Evolutionary conservation across 92 coral and sea anemone species (phyloP), one percentile per base, ranked within the genome.

Genomic region (Diadumene lineata): DNA sequence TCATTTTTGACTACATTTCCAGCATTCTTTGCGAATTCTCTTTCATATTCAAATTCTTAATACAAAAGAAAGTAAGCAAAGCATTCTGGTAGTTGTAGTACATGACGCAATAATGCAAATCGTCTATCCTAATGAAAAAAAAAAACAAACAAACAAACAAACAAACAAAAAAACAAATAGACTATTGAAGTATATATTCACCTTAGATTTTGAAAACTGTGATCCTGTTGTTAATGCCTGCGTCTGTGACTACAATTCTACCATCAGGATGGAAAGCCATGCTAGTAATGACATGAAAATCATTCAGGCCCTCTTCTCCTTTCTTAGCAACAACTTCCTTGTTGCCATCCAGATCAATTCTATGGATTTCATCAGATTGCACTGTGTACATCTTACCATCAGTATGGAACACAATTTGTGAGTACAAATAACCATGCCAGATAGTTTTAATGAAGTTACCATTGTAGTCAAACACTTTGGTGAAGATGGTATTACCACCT

Each of bases 221-320:
- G 24, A 90, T 79, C 51, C 98, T 77, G 60, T 93, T 89, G 46
- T 82, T 79, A 67, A 38, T 38, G 6, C 81, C 90, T 11, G 84
- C 79, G 34, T 93, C 97, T 34, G 92, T 86, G 19, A 88, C 84
- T 11, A 88, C 98, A 25, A 94, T 58, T 46, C 73, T 91, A 13
- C 98, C 97, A 75, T 94, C 97, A 7, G 68, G 31, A 11, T 77
- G 65, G 34, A 82, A 50, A 16, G 90, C 93, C 60, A 80, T 60
- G 9, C 97, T 92, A 31, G 60, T 68, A 13, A 93, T 93, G 60
- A 66, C 72, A 91, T 91, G 90, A 60, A 92, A 85, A 38, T 84
- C 85, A 19, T 81, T 84, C 85, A 94, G 48, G 6, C 7, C 48
- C 6, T 38, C 48, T 13, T 38, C 48, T 4, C 48, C 48, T 13